Evolutionary conservation across 2,888 invertebrate species (phyloP), one percentile per base, ranked within the genome.

Genomic region (Tineola bisselliella): DNA sequence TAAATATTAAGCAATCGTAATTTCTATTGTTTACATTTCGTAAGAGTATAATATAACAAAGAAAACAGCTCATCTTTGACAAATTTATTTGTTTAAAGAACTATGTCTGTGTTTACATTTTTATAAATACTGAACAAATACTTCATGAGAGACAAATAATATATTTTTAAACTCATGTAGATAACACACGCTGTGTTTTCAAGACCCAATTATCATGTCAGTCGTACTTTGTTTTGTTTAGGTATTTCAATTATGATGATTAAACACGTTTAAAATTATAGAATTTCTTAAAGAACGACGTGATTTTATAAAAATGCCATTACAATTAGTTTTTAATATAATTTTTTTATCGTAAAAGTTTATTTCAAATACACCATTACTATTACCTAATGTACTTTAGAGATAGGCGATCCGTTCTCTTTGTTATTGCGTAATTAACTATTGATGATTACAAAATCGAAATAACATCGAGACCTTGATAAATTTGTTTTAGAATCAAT

Each of bases 341-440:
- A 54, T 5, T 18, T 19, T 54, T 54, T 25, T 54, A 54, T 54
- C 31, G 30, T 56, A 33, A 58, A 58, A 33, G 58, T 33, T 3
- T 17, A 33, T 33, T 58, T 58, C 19, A 19, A 58, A 58, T 31
- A 19, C 19, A n/a, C 33, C 33, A 58, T 58, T 33, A 33, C 13
- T 25, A 48, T 60, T 60, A 60, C 60, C 60, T 60, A 60, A 60
- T 48, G 52, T 62, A n/a, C 30, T 19, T 61, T 54, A 33, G 58
- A 17, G 48, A 62, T 62, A 31, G 62, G 59, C 54, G 30, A 33
- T 38, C 62, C 62, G 59, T 44, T 62, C 62, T 62, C 62, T 61
- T 57, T 33, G 13, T 13, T 38, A n/a, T 61, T 62, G 60, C 60
- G 62, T 60, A 62, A 62, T 60, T 18, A 19, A 17, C 44, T 52